Evolutionary conservation across 2,113 vertebrate genomes (phyloP).

Genomic region (Beaufortia kweichowensis): DNA sequence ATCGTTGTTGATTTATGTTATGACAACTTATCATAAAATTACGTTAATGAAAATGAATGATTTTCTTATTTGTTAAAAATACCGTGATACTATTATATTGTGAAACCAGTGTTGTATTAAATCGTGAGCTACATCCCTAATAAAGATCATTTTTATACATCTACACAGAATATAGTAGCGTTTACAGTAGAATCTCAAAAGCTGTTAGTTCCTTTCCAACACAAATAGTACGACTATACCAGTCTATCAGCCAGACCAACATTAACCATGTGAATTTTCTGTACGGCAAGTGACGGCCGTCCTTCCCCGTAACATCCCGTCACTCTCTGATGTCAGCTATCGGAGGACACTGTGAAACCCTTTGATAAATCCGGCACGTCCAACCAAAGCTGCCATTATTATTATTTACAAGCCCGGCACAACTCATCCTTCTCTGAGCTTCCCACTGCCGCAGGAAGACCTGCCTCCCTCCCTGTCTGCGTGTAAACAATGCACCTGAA

Average conservation of each 20-base stretch:
- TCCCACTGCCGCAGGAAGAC: constrained; percentile 63
- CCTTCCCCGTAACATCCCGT: not conserved
- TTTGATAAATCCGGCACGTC: constrained; percentile 22
- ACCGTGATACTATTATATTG: too few species aligned
- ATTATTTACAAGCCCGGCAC: constrained; percentile 35
- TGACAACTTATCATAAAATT: too few species aligned
- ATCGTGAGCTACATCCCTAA: too few species aligned
- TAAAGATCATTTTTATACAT: too few species aligned
- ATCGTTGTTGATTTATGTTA: too few species aligned
- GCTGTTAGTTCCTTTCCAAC: too few species aligned
- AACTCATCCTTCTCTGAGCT: constrained; percentile 12
- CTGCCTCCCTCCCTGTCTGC: constrained; percentile 83
- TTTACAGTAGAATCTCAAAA: too few species aligned
- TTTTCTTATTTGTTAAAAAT: too few species aligned
- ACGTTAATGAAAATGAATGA: too few species aligned
- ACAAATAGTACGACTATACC: not conserved
- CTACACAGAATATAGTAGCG: too few species aligned
- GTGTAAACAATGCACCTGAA: constrained; percentile 93
- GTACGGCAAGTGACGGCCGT: not conserved
- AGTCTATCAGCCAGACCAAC: not conserved
- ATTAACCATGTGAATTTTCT: not conserved
- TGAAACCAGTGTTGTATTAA: too few species aligned
- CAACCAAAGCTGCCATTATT: constrained; percentile 35
- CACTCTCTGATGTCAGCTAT: constrained; percentile 25
- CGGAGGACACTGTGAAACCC: not conserved